Conservation (phyloP, 1,140 invertebrate genomes). For the Drosophila setifemur region DNA sequence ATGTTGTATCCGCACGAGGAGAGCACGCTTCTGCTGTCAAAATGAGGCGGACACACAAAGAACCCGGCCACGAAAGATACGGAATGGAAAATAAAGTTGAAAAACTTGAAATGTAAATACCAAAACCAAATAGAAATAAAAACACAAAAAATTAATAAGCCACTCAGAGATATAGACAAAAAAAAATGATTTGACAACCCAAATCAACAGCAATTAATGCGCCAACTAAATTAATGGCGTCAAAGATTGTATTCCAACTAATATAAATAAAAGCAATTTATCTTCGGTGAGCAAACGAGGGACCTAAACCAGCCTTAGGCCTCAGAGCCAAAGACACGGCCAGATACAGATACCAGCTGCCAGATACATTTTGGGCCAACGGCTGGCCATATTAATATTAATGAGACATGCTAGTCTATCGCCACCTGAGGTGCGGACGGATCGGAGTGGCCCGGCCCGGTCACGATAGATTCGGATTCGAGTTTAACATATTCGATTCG, state of each 20-base stretch:
- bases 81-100: slow-evolving; percentile 29
- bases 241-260: slow-evolving; percentile 60
- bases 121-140: slow-evolving; percentile 14
- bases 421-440: slow-evolving; percentile 70
- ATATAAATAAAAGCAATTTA: slow-evolving; percentile 64
- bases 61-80: slow-evolving; percentile 17
- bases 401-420: slow-evolving; percentile 66
- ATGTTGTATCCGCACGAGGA: background rate
- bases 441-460: slow-evolving; percentile 14
- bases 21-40: slow-evolving; percentile 72
- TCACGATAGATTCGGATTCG: slow-evolving; percentile 47
- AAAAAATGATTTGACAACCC: slow-evolving; percentile 26
- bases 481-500: slow-evolving; percentile 36
- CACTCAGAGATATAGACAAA: slow-evolving; percentile 8
- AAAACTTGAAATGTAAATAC: slow-evolving; percentile 61
- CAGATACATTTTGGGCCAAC: slow-evolving; percentile 10
- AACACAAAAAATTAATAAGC: slow-evolving; percentile 27
- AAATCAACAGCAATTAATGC: slow-evolving; percentile 58
- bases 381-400: slow-evolving; percentile 69
- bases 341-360: slow-evolving; percentile 23
- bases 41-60: slow-evolving; percentile 38
- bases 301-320: slow-evolving; percentile 8
- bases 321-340: background rate
- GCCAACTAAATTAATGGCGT: slow-evolving; percentile 73
- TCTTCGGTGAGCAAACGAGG: slow-evolving; percentile 27